These are phyloP conservation scores for Micropterix aruncella DNA, from an alignment of 2,888 invertebrate genomes.

Conservation along the genomic window DNA sequence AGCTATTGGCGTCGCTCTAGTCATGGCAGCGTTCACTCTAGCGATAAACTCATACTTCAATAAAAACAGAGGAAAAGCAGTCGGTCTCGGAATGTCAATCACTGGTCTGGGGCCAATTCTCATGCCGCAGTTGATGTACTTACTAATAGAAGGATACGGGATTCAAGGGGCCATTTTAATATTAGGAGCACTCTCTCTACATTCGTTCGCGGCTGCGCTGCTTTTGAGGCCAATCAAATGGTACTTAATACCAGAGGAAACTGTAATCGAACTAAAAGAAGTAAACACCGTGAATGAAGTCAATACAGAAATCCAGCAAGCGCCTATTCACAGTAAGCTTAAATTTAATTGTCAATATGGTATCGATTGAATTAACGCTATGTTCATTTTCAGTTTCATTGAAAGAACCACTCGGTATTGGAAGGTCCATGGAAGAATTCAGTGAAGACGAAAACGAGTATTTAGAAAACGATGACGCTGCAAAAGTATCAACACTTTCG, in stretches of 20 bases:
- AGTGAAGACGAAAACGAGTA: slow-evolving; percentile 13
- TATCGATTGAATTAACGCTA: too few relatives aligned
- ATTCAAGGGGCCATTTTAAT: slow-evolving; percentile 47
- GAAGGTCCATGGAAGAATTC: slow-evolving; percentile 7
- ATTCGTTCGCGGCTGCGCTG: slow-evolving; percentile 42
- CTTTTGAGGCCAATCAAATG: slow-evolving; percentile 54
- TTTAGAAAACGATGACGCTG: slow-evolving; percentile 8
- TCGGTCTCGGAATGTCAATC: slow-evolving; percentile 47
- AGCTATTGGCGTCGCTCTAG: slow-evolving; percentile 48
- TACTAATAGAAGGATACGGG: slow-evolving; percentile 38
- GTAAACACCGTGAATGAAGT: too few relatives aligned
- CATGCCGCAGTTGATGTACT: slow-evolving; percentile 45
- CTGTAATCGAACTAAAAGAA: slow-evolving; percentile 10
- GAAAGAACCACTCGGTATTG: background rate
- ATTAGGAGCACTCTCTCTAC: slow-evolving; percentile 43
- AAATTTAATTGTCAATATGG: slow-evolving; percentile 3
- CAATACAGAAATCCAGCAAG: too few relatives aligned
- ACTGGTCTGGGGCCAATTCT: slow-evolving; percentile 52
- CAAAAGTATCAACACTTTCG: slow-evolving; percentile 19
- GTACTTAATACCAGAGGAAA: slow-evolving; percentile 35
- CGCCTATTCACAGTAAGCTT: background rate
- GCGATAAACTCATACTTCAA: slow-evolving; percentile 53
- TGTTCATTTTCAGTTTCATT: too few relatives aligned
- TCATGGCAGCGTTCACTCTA: slow-evolving; percentile 44
- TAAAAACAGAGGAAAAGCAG: slow-evolving; percentile 44